These are phyloP conservation scores for Gambusia affinis DNA, from an alignment of 2,113 vertebrate species.

Conservation along the genomic window DNA sequence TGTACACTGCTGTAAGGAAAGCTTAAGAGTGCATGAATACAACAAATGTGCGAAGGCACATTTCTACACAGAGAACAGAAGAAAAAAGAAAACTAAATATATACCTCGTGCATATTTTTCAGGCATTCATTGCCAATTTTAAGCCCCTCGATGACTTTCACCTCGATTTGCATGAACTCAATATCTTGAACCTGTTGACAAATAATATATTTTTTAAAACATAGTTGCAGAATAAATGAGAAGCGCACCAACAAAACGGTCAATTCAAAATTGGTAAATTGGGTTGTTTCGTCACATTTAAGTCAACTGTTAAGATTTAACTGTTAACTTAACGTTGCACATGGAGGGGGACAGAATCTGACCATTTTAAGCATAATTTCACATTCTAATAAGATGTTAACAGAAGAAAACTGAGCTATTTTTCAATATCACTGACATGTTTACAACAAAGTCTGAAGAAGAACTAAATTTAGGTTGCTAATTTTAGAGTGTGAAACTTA, in stretches of 20 bases:
- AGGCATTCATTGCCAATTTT: constrained; percentile 92
- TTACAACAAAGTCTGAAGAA: no score
- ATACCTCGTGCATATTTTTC: constrained; percentile 94
- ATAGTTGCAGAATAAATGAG: background rate
- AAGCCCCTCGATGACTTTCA: constrained; percentile 92
- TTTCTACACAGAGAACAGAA: background rate
- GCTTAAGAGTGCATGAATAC: background rate
- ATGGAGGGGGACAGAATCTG: no score
- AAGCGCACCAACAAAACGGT: background rate
- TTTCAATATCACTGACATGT: background rate
- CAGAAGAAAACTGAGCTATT: background rate
- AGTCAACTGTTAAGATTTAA: background rate
- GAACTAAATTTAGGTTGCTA: no score
- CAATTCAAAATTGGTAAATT: background rate
- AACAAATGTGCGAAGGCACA: background rate
- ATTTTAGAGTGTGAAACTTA: background rate
- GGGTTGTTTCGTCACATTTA: background rate
- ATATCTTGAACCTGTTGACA: constrained; percentile 90
- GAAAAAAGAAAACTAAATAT: background rate
- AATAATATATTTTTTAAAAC: background rate
- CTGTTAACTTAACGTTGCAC: no score
- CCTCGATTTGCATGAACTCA: constrained; percentile 93
- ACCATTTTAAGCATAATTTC: no score
- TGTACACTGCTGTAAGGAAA: constrained; percentile 3
- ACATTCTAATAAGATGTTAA: no score